Conservation (phyloP, 2,888 invertebrate species). For the Osmoderma eremita region DNA sequence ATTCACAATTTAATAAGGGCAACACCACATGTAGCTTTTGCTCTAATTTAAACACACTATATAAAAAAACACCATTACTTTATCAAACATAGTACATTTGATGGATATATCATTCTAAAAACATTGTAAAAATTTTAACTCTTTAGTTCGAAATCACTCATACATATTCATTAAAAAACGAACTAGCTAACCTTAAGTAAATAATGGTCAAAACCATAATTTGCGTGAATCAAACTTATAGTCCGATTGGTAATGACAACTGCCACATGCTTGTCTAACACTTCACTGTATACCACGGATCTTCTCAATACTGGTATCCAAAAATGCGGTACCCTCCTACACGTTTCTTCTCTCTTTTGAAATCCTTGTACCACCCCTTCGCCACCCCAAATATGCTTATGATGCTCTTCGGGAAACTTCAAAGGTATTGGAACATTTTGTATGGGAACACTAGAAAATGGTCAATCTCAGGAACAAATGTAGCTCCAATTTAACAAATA, state of each 20-base stretch:
- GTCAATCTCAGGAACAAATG: constrained; percentile 12
- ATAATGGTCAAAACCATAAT: constrained; percentile 95
- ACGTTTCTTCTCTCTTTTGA: constrained; percentile 70
- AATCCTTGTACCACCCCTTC: constrained; percentile 93
- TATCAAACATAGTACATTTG: no score
- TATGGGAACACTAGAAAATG: constrained; percentile 67
- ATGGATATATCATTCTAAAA: neutral
- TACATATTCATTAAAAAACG: neutral
- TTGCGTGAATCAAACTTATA: constrained; percentile 84
- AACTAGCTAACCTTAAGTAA: constrained; percentile 77
- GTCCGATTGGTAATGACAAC: constrained; percentile 87
- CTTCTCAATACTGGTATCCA: constrained; percentile 87
- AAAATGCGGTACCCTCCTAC: constrained; percentile 80
- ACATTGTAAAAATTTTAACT: no score
- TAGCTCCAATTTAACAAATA: constrained; percentile 5
- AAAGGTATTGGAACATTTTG: constrained; percentile 83
- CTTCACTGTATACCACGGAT: constrained; percentile 88
- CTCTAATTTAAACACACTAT: no score
- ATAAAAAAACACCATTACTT: no score
- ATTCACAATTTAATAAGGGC: no score
- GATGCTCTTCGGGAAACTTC: constrained; percentile 79
- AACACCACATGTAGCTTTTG: no score
- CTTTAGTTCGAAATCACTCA: constrained; percentile 6
- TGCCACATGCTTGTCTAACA: constrained; percentile 85
- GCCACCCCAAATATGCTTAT: constrained; percentile 95